A percentile compares a stretch with the other conserved stretches of the same genome.
Conservation (phyloP, 2,113 vertebrate genomes). For the Bucco capensis region DNA sequence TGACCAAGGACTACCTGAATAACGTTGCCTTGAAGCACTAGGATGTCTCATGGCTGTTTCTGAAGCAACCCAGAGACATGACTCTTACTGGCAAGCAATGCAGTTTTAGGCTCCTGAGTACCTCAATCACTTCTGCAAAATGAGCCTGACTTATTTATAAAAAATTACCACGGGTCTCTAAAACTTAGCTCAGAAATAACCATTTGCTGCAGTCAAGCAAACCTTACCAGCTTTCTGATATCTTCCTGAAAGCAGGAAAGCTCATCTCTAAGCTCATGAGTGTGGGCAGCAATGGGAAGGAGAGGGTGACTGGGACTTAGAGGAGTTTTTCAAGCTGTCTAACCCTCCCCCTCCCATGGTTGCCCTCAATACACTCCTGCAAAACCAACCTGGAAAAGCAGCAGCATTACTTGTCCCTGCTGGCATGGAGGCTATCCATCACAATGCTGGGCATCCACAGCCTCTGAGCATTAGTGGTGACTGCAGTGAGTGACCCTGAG, state of each 20-base stretch:
- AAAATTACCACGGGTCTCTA: background rate
- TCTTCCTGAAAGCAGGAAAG: background rate
- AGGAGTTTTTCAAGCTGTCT: background rate
- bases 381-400: background rate
- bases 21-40: background rate
- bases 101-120: background rate
- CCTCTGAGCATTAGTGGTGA: background rate
- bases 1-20: background rate
- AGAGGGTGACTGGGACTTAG: background rate
- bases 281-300: background rate
- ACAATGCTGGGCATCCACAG: fast-evolving
- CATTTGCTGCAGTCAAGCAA: background rate
- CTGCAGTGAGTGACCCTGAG: fast-evolving
- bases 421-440: background rate
- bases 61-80: background rate
- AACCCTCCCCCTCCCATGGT: background rate
- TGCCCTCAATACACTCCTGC: background rate
- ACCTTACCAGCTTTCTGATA: background rate
- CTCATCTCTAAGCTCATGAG: background rate
- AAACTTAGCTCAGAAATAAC: background rate
- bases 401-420: background rate
- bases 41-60: background rate
- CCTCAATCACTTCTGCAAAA: background rate
- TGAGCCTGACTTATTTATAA: background rate
- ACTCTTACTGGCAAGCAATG: background rate